Conservation (phyloP, 2,113 vertebrate genomes). For the Neotoma lepida region DNA sequence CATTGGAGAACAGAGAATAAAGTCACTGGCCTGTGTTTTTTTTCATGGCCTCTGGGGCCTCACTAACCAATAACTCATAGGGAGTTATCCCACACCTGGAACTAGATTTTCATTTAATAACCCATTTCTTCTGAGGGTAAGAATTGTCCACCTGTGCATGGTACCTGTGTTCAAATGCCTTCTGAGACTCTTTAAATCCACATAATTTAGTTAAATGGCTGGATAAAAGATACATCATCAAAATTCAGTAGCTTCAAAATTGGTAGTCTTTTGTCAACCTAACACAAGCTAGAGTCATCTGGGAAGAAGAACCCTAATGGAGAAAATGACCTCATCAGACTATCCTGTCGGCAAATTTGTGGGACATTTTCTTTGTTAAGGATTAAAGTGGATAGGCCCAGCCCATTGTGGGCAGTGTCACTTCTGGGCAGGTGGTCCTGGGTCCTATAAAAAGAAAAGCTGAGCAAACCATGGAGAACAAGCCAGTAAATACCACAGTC, state of each 20-base stretch:
- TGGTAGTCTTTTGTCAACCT: neutral
- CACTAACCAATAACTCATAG: neutral
- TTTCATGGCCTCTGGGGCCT: neutral
- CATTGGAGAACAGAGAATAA: neutral
- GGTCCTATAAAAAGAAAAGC: neutral
- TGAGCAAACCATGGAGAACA: neutral
- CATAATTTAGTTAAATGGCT: neutral
- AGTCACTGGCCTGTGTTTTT: neutral
- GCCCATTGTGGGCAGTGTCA: neutral
- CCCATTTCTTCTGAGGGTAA: neutral
- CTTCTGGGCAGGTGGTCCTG: neutral
- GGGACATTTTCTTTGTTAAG: neutral
- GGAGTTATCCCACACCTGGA: neutral
- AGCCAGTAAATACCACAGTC: neutral
- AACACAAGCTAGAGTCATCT: neutral
- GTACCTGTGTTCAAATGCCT: neutral
- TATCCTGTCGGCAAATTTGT: neutral
- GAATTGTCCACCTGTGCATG: neutral
- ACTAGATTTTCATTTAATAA: neutral
- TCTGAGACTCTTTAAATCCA: neutral
- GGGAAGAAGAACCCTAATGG: neutral
- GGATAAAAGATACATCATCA: neutral
- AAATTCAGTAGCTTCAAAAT: conserved; percentile 2
- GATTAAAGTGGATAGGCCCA: neutral
- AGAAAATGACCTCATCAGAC: neutral